Percentiles rank a stretch among this genome's conserved stretches.
phyloP scores from a whole-genome alignment of 2,888 invertebrate species.

The Falcaria lacertinaria region DNA sequence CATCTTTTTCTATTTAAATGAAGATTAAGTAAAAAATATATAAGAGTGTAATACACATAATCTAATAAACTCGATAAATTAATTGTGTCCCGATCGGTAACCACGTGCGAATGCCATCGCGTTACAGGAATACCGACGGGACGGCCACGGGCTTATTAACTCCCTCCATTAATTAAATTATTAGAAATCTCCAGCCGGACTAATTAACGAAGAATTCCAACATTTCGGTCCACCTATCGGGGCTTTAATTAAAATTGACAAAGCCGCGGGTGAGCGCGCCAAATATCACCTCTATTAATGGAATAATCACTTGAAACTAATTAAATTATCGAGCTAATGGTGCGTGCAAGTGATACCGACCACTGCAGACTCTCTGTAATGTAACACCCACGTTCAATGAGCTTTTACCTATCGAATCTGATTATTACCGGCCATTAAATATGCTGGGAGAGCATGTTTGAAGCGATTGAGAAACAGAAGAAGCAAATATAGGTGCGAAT shows the following conservation, averaged over 20 bases:
- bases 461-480: too few relatives aligned
- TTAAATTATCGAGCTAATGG: conserved; percentile 77
- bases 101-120: conserved; percentile 50
- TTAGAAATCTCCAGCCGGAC: conserved; percentile 75
- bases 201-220: conserved; percentile 79
- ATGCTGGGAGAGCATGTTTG: too few relatives aligned
- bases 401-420: neutral
- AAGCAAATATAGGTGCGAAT: too few relatives aligned
- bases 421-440: neutral
- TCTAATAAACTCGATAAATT: conserved; percentile 16
- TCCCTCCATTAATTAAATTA: conserved; percentile 75
- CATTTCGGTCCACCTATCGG: conserved; percentile 77
- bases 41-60: too few relatives aligned
- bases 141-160: conserved; percentile 65
- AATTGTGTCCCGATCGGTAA: conserved; percentile 21
- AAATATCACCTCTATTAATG: conserved; percentile 77
- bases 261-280: conserved; percentile 67
- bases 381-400: conserved; percentile 11
- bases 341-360: conserved; percentile 71
- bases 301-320: conserved; percentile 78
- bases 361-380: conserved; percentile 12
- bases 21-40: too few relatives aligned
- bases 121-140: conserved; percentile 63
- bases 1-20: too few relatives aligned
- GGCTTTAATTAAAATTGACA: conserved; percentile 78